phyloP scores from a whole-genome alignment of 2,113 vertebrate species.

The Vidua chalybeata region DNA sequence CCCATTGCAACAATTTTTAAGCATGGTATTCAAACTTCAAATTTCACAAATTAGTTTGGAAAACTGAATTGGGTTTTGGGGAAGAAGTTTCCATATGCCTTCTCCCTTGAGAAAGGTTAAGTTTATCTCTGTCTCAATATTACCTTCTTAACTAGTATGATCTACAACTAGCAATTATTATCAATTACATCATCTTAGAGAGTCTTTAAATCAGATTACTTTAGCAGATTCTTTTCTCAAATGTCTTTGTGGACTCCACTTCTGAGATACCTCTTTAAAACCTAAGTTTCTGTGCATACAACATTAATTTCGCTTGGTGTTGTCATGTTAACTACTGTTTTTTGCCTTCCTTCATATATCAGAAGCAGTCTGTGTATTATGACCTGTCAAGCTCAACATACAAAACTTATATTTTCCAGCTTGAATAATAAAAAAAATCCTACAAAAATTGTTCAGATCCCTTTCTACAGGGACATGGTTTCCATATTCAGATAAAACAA shows the following conservation, averaged over 20 bases:
- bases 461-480: neutral
- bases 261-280: neutral
- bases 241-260: accelerated
- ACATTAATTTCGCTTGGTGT: neutral
- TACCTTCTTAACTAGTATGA: neutral
- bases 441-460: neutral
- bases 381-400: neutral
- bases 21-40: neutral
- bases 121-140: neutral
- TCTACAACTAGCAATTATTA: neutral
- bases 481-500: neutral
- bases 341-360: neutral
- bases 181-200: neutral
- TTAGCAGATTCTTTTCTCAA: neutral
- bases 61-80: neutral
- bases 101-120: neutral
- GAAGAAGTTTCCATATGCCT: neutral
- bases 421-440: neutral
- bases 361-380: neutral
- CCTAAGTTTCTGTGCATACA: neutral
- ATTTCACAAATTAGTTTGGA: neutral
- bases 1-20: neutral
- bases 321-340: neutral
- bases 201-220: neutral
- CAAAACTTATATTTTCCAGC: neutral